A percentile compares a stretch with the other conserved stretches of the same genome.
phyloP scores from a whole-genome alignment of 2,888 invertebrate species.

The Drosophila dives region DNA sequence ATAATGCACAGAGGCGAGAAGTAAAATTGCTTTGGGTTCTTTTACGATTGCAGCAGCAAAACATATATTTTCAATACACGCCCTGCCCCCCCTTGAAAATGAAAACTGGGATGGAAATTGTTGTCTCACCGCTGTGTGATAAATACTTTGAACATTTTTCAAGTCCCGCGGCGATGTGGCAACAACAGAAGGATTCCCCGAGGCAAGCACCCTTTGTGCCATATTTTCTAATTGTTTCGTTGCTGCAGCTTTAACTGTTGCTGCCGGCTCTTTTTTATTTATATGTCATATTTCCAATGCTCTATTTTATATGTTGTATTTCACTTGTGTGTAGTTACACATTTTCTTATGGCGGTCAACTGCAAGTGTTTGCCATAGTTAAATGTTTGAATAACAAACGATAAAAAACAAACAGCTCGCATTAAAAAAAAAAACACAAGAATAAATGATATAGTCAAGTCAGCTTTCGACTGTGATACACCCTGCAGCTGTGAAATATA shows the following conservation, averaged over 20 bases:
- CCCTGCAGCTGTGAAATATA: constrained; percentile 19
- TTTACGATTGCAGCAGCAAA: neutral
- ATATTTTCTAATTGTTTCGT: constrained; percentile 49
- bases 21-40: constrained; percentile 1
- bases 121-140: constrained; percentile 30
- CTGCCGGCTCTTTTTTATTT: constrained; percentile 1
- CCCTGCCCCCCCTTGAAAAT: neutral
- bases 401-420: constrained; percentile 21
- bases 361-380: constrained; percentile 30
- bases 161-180: constrained; percentile 31
- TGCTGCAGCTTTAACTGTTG: constrained; percentile 38
- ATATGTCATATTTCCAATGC: neutral
- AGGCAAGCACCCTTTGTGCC: constrained; percentile 25
- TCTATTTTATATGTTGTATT: constrained; percentile 1
- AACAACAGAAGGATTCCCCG: constrained; percentile 14
- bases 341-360: constrained; percentile 16
- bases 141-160: constrained; percentile 33
- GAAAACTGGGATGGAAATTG: neutral
- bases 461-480: neutral
- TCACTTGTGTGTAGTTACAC: constrained; percentile 9
- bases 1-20: constrained; percentile 9
- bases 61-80: constrained; percentile 15
- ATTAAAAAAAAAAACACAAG: constrained; percentile 13
- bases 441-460: neutral
- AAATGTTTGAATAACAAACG: constrained; percentile 42